Percentiles rank a stretch among this genome's conserved stretches.
Conservation (phyloP, 2,888 invertebrate species). For the Cinara cedri region DNA sequence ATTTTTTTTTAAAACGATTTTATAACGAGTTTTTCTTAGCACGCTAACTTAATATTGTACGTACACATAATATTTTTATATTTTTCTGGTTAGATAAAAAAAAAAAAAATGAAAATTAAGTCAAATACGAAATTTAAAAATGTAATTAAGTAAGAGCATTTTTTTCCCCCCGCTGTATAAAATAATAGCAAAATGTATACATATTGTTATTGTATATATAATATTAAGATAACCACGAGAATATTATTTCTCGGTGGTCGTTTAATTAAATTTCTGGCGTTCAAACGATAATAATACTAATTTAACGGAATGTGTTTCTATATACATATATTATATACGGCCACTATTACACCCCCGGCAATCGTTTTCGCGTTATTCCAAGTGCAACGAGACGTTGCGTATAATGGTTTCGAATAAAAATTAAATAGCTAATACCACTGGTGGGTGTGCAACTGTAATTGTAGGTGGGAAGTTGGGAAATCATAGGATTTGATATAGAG, state of each 20-base stretch:
- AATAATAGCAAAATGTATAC: neutral
- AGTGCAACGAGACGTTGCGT: neutral
- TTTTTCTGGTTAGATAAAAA: neutral
- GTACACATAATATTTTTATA: neutral
- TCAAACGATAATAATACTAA: neutral
- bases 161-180: no score
- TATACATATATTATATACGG: neutral
- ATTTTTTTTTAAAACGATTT: neutral
- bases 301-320: neutral
- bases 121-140: neutral
- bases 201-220: neutral
- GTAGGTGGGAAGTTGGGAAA: no score
- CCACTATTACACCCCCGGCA: neutral
- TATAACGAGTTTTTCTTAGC: neutral
- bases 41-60: neutral
- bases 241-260: constrained; percentile 1
- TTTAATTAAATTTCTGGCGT: constrained; percentile 6
- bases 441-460: no score
- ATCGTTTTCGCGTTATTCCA: neutral
- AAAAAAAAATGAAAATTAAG: neutral
- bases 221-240: neutral
- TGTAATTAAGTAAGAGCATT: neutral
- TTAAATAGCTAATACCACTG: no score
- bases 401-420: neutral
- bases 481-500: no score